Evolutionary conservation across 2,113 vertebrate genomes (phyloP).

Genomic region (Trematomus loennbergii): DNA sequence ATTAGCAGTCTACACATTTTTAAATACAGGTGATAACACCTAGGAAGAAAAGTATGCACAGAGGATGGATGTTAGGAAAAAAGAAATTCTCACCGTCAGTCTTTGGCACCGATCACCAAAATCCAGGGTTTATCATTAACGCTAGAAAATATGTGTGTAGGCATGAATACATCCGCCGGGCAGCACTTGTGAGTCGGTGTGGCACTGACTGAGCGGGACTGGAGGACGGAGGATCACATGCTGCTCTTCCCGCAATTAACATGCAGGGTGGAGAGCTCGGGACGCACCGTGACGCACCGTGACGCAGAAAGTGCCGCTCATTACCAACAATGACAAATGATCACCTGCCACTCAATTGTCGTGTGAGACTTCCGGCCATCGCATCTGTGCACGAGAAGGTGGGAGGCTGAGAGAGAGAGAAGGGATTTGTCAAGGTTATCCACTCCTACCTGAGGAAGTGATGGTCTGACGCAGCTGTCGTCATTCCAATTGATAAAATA

Average conservation of each 20-base stretch:
- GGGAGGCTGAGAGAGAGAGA: background rate
- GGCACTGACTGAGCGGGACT: slow-evolving; percentile 41
- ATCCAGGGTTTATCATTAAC: slow-evolving; percentile 21
- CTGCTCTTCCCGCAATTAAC: slow-evolving; percentile 56
- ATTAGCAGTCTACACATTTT: background rate
- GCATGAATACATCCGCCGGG: slow-evolving; percentile 38
- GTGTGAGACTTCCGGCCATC: slow-evolving; percentile 6
- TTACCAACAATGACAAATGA: slow-evolving; percentile 11
- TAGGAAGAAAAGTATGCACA: background rate
- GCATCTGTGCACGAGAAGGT: background rate
- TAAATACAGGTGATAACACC: background rate
- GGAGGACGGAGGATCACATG: slow-evolving; percentile 68
- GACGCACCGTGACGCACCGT: slow-evolving; percentile 67
- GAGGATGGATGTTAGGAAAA: background rate
- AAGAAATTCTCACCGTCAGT: slow-evolving; percentile 59
- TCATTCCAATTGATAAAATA: slow-evolving; percentile 48
- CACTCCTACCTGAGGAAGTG: slow-evolving; percentile 61
- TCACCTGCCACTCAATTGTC: slow-evolving; percentile 28
- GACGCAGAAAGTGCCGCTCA: slow-evolving; percentile 70
- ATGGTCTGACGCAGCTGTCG: slow-evolving; percentile 59
- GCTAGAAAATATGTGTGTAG: slow-evolving; percentile 10
- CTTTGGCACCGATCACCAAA: slow-evolving; percentile 14
- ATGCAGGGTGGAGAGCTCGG: slow-evolving; percentile 61
- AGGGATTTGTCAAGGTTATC: slow-evolving; percentile 71
- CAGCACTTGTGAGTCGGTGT: slow-evolving; percentile 5